phyloP scores from a whole-genome alignment of 92 coral and sea anemone genomes.

The Phenganax subtilis region DNA sequence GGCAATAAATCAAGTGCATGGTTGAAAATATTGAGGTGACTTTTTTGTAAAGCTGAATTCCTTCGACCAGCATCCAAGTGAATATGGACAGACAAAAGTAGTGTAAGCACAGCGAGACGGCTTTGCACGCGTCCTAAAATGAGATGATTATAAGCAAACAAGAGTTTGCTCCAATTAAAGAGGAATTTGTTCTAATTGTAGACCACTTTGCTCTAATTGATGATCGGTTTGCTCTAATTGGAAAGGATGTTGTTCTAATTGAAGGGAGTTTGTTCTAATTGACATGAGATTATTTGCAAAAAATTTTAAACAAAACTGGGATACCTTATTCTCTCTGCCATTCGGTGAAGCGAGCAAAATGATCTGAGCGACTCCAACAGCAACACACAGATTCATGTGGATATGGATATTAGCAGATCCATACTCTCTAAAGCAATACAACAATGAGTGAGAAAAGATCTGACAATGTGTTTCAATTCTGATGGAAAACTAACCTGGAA shows the following conservation, averaged over 20 bases:
- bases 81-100: slow-evolving; percentile 34
- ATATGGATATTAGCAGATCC: slow-evolving; percentile 31
- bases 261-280: too few species aligned
- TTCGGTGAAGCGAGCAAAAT: slow-evolving; percentile 7
- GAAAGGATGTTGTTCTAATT: not conserved
- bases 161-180: not conserved
- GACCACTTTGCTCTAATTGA: too few species aligned
- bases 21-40: slow-evolving; percentile 31
- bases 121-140: slow-evolving; percentile 13
- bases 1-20: slow-evolving; percentile 18
- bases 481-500: not conserved
- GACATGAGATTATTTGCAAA: too few species aligned
- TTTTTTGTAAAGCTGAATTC: slow-evolving; percentile 29
- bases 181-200: too few species aligned
- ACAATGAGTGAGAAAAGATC: not conserved
- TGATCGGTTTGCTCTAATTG: too few species aligned
- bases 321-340: slow-evolving; percentile 24
- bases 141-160: not conserved
- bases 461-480: not conserved
- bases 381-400: slow-evolving; percentile 37
- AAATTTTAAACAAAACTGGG: not conserved
- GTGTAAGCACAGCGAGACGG: slow-evolving; percentile 28
- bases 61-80: slow-evolving; percentile 41
- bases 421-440: slow-evolving; percentile 1
- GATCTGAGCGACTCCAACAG: slow-evolving; percentile 37